These are phyloP conservation scores for Acleris cristana DNA, from an alignment of 2,888 invertebrate species.

Conservation along the genomic window DNA sequence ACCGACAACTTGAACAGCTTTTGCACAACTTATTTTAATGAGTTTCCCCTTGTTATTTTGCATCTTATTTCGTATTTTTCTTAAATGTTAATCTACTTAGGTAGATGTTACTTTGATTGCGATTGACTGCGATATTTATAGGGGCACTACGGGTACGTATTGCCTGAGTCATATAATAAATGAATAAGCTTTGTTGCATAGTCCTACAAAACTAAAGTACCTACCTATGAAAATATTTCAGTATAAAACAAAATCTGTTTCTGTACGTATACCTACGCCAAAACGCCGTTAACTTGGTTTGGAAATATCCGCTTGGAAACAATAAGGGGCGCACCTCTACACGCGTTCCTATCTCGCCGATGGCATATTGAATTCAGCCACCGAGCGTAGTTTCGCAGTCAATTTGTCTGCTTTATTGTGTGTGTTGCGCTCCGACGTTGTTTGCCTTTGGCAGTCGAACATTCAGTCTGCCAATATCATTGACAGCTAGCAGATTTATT, in stretches of 20 bases:
- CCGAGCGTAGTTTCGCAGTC: constrained; percentile 68
- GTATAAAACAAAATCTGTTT: neutral
- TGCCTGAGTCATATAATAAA: too few species aligned
- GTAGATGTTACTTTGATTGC: neutral
- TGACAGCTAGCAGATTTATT: constrained; percentile 50
- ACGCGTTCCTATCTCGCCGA: constrained; percentile 45
- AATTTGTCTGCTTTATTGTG: constrained; percentile 76
- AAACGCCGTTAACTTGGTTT: constrained; percentile 49
- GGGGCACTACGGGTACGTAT: too few species aligned
- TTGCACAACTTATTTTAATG: constrained; percentile 38
- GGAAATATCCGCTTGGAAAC: constrained; percentile 67
- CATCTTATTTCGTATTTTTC: constrained; percentile 27
- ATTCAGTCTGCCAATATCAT: constrained; percentile 47
- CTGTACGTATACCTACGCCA: constrained; percentile 33
- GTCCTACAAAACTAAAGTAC: too few species aligned
- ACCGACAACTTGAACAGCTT: constrained; percentile 31
- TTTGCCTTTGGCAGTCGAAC: constrained; percentile 49
- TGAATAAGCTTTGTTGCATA: too few species aligned
- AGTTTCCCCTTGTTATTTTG: constrained; percentile 34
- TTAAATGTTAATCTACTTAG: constrained; percentile 8
- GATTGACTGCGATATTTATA: too few species aligned
- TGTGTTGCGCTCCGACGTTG: constrained; percentile 58
- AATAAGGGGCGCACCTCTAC: constrained; percentile 65
- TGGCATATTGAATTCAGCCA: constrained; percentile 65
- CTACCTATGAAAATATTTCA: neutral